phyloP scores from a whole-genome alignment of 2,113 vertebrate genomes.

The Epinephelus moara region DNA sequence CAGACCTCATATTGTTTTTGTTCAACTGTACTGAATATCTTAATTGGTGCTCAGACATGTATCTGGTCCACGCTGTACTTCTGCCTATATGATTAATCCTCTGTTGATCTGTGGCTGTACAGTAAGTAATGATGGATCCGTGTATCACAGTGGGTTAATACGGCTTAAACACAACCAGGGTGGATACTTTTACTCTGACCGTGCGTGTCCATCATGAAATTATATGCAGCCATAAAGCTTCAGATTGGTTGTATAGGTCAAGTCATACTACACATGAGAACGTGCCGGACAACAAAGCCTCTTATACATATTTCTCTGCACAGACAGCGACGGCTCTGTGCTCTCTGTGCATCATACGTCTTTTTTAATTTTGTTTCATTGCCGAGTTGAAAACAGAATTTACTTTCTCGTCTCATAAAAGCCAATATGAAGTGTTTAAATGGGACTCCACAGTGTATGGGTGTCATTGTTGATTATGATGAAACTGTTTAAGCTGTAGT shows the following conservation, averaged over 20 bases:
- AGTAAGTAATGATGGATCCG: conserved; percentile 44
- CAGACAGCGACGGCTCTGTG: conserved; percentile 24
- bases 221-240: conserved; percentile 19
- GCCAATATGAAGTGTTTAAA: background rate
- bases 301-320: conserved; percentile 31
- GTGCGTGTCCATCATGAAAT: conserved; percentile 32
- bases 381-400: conserved; percentile 24
- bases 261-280: conserved; percentile 41
- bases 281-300: conserved; percentile 35
- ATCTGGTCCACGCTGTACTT: conserved; percentile 12
- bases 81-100: conserved; percentile 40
- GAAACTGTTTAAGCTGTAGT: background rate
- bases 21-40: conserved; percentile 12
- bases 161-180: conserved; percentile 52
- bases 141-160: conserved; percentile 53
- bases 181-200: conserved; percentile 45
- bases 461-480: conserved; percentile 8
- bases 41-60: conserved; percentile 17
- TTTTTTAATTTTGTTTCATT: conserved; percentile 41
- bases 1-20: conserved; percentile 10
- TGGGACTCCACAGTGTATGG: background rate
- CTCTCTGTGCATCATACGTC: conserved; percentile 16
- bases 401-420: conserved; percentile 7
- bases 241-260: conserved; percentile 32
- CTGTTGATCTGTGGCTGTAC: conserved; percentile 44